phyloP scores from a whole-genome alignment of 2,888 invertebrate species.

The Hydropsyche betteni region DNA sequence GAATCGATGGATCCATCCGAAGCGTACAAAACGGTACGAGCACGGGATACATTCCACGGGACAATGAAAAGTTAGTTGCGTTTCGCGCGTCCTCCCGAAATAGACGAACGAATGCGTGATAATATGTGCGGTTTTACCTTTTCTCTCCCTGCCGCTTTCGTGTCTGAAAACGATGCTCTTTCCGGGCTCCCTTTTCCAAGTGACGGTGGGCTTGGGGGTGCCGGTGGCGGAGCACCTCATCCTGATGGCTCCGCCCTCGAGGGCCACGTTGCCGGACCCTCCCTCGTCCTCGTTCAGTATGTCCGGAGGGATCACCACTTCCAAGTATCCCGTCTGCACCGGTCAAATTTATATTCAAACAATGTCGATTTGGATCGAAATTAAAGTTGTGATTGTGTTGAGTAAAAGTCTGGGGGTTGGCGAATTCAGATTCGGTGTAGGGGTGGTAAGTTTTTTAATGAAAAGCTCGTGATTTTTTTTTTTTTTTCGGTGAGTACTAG shows the following conservation, averaged over 20 bases:
- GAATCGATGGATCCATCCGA: no score
- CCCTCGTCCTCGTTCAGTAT: conserved; percentile 71
- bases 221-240: conserved; percentile 75
- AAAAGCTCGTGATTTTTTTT: no score
- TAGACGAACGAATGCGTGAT: no score
- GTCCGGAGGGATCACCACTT: conserved; percentile 88
- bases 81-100: no score
- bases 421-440: no score
- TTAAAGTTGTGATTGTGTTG: conserved; percentile 4
- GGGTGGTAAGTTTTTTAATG: no score
- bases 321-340: conserved; percentile 81
- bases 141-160: conserved; percentile 68
- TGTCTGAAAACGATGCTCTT: conserved; percentile 72
- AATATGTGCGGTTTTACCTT: conserved; percentile 59
- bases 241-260: conserved; percentile 73
- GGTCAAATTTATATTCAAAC: background rate
- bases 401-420: conserved; percentile 44
- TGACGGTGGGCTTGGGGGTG: conserved; percentile 71
- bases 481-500: no score
- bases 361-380: background rate
- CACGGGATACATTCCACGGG: no score
- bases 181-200: conserved; percentile 77
- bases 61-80: no score
- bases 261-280: conserved; percentile 68
- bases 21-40: no score